Conservation (phyloP, 2,797 vertebrate genomes). For the Acipenser ruthenus region DNA sequence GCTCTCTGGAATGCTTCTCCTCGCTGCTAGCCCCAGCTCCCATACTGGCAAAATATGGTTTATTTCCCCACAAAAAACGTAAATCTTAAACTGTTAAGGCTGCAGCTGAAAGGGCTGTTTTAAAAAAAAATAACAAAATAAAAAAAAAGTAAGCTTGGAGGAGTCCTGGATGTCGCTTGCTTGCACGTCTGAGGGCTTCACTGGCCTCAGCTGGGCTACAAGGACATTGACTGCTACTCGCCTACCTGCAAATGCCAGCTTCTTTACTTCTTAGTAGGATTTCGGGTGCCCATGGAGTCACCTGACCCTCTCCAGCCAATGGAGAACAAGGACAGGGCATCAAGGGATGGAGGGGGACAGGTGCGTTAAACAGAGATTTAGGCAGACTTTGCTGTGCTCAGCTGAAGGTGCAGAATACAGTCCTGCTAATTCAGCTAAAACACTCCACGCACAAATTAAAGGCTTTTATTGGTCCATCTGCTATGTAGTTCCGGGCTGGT, state of each 20-base stretch:
- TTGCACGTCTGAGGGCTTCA: constrained; percentile 27
- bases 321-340: constrained; percentile 69
- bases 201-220: constrained; percentile 39
- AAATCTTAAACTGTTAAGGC: too few relatives aligned
- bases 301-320: constrained; percentile 59
- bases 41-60: constrained; percentile 54
- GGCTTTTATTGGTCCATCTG: background rate
- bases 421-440: constrained; percentile 43
- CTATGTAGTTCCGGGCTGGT: background rate
- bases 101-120: too few relatives aligned
- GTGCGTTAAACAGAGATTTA: constrained; percentile 52
- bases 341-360: constrained; percentile 31
- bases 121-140: too few relatives aligned
- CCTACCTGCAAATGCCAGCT: constrained; percentile 31
- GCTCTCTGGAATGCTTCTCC: constrained; percentile 88
- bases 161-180: constrained; percentile 22
- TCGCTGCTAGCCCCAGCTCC: constrained; percentile 91
- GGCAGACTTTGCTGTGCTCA: constrained; percentile 66
- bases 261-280: constrained; percentile 58
- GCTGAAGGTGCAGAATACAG: constrained; percentile 54
- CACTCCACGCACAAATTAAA: constrained; percentile 20
- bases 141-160: constrained; percentile 13
- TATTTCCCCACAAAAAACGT: too few relatives aligned
- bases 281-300: constrained; percentile 54
- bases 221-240: constrained; percentile 39